Evolutionary conservation across 1,140 invertebrate genomes (phyloP).

Genomic region (Drosophila insularis): DNA sequence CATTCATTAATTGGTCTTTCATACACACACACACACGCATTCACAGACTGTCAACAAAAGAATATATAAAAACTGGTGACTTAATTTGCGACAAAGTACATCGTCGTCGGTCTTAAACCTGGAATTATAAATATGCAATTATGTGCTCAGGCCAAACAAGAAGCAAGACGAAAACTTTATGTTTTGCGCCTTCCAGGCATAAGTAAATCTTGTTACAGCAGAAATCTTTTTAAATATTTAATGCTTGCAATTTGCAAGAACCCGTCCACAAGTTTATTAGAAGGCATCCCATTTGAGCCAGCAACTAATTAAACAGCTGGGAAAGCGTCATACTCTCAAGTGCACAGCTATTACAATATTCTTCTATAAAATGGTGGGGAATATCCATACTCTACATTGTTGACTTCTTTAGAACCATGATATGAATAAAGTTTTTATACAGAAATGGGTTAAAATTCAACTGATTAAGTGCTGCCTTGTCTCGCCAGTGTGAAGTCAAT

Average conservation of each 20-base stretch:
- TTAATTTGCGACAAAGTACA: constrained; percentile 58
- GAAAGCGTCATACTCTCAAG: constrained; percentile 52
- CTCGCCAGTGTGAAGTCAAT: too few relatives aligned
- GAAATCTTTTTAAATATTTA: constrained; percentile 75
- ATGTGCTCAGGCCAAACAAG: constrained; percentile 61
- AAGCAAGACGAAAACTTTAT: constrained; percentile 33
- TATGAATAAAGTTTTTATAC: too few relatives aligned
- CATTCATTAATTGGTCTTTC: constrained; percentile 55
- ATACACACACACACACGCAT: neutral
- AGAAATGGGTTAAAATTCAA: too few relatives aligned
- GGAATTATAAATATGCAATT: constrained; percentile 78
- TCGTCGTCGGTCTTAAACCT: constrained; percentile 25
- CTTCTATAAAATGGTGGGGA: too few relatives aligned
- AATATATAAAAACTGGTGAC: constrained; percentile 20
- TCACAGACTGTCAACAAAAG: neutral
- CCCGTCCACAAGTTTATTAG: constrained; percentile 55
- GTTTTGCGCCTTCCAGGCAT: constrained; percentile 40
- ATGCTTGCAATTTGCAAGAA: constrained; percentile 45
- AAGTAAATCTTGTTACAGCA: constrained; percentile 70
- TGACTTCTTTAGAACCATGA: too few relatives aligned
- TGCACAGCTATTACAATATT: constrained; percentile 40
- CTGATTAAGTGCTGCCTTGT: too few relatives aligned
- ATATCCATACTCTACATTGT: too few relatives aligned
- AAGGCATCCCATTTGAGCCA: constrained; percentile 41
- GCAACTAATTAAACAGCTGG: constrained; percentile 71